These are phyloP conservation scores for Myiothlypis chrysogaster DNA, from an alignment of 2,797 vertebrate genomes.

Conservation along the genomic window DNA sequence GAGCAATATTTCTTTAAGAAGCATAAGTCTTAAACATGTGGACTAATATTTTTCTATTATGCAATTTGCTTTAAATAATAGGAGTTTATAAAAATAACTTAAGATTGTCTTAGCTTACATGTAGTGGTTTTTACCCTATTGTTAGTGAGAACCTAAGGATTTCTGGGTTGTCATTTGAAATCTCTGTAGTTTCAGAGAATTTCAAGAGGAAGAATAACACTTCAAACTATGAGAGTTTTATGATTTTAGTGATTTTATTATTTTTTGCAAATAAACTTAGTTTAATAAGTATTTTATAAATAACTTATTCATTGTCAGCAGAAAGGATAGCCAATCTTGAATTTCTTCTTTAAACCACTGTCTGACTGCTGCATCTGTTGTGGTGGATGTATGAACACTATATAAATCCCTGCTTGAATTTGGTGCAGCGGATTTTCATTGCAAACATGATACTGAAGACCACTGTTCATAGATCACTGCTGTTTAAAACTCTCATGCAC, in stretches of 20 bases:
- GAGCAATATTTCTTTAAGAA: not conserved
- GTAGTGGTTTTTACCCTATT: not conserved
- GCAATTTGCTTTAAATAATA: not conserved
- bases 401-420: not conserved
- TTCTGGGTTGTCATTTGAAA: not conserved
- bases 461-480: not conserved
- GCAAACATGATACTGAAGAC: not conserved
- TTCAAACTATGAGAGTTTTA: not conserved
- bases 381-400: accelerated
- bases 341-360: not conserved
- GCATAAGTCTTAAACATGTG: not conserved
- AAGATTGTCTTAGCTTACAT: not conserved
- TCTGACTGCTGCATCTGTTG: not conserved
- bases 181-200: not conserved
- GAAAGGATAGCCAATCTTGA: not conserved
- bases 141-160: not conserved
- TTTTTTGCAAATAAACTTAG: not conserved
- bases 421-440: not conserved
- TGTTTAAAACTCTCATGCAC: not conserved
- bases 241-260: not conserved
- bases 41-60: not conserved
- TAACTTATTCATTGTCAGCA: not conserved
- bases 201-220: not conserved
- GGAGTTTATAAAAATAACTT: not conserved
- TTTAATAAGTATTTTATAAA: not conserved